These are phyloP conservation scores for Sarcophaga carnaria DNA, from an alignment of 2,888 invertebrate species.

Conservation along the genomic window DNA sequence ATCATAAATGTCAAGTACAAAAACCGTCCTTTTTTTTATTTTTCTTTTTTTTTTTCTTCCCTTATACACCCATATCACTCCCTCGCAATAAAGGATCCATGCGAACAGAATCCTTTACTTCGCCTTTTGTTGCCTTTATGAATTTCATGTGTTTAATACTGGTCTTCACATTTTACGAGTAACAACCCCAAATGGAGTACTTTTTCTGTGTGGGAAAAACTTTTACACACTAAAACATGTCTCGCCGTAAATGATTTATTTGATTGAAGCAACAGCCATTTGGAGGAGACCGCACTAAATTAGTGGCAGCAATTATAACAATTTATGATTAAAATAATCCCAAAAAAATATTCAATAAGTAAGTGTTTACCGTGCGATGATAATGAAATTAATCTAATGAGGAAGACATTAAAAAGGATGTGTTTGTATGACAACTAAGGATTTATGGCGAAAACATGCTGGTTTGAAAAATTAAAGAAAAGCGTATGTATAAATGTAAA, in stretches of 20 bases:
- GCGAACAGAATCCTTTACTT: too few relatives aligned
- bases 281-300: slow-evolving; percentile 73
- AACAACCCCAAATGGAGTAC: background rate
- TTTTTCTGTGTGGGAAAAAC: background rate
- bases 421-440: background rate
- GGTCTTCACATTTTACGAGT: background rate
- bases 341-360: background rate
- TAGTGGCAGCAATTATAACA: slow-evolving; percentile 74
- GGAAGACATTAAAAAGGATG: background rate
- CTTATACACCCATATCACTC: background rate
- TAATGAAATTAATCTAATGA: background rate
- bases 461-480: background rate
- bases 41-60: background rate
- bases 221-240: slow-evolving; percentile 38
- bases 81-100: background rate
- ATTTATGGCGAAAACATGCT: background rate
- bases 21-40: slow-evolving; percentile 16
- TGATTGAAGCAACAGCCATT: slow-evolving; percentile 42
- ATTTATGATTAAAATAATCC: slow-evolving; percentile 58
- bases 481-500: too few relatives aligned
- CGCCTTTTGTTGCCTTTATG: background rate
- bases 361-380: background rate
- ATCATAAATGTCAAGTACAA: slow-evolving; percentile 50
- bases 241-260: slow-evolving; percentile 80
- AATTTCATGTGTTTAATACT: background rate